Percentiles rank a stretch among this genome's conserved stretches.
phyloP scores from a whole-genome alignment of 2,797 vertebrate genomes.

The Hyperoplus immaculatus region DNA sequence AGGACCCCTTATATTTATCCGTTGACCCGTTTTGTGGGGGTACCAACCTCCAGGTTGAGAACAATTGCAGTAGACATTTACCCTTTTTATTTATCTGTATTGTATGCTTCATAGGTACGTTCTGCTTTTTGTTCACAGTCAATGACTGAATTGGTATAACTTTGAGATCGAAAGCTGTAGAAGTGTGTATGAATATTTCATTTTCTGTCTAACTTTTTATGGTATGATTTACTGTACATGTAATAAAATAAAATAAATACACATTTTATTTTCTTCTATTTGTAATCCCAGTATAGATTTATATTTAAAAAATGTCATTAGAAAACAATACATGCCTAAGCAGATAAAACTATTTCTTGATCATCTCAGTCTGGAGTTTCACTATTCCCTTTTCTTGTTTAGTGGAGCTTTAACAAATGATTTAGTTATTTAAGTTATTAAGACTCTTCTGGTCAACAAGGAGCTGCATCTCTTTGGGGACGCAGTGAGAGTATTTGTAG shows the following conservation, averaged over 20 bases:
- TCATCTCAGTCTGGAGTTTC: background rate
- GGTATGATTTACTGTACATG: slow-evolving; percentile 17
- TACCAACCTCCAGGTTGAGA: background rate
- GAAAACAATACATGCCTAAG: slow-evolving; percentile 2
- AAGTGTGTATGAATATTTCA: slow-evolving; percentile 6
- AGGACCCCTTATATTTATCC: background rate
- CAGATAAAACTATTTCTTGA: slow-evolving; percentile 16
- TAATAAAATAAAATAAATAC: slow-evolving; percentile 8
- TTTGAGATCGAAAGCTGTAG: slow-evolving; percentile 14
- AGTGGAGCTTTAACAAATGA: background rate
- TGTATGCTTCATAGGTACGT: slow-evolving; percentile 25
- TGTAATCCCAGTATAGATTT: background rate
- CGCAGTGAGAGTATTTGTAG: slow-evolving; percentile 89
- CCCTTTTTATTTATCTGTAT: background rate
- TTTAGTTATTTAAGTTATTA: slow-evolving; percentile 53
- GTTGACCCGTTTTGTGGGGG: background rate
- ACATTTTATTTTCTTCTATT: no score
- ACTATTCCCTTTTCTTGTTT: background rate
- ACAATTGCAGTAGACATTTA: no score
- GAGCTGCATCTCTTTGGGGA: slow-evolving; percentile 84
- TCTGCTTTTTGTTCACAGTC: slow-evolving; percentile 36
- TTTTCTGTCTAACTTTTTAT: background rate
- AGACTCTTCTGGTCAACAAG: slow-evolving; percentile 83
- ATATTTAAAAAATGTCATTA: background rate
- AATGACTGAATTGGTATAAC: slow-evolving; percentile 26